Evolutionary conservation across 92 coral and sea anemone species (phyloP), one percentile per base, ranked within the genome.

Genomic region (Chrysogorgia sp.): DNA sequence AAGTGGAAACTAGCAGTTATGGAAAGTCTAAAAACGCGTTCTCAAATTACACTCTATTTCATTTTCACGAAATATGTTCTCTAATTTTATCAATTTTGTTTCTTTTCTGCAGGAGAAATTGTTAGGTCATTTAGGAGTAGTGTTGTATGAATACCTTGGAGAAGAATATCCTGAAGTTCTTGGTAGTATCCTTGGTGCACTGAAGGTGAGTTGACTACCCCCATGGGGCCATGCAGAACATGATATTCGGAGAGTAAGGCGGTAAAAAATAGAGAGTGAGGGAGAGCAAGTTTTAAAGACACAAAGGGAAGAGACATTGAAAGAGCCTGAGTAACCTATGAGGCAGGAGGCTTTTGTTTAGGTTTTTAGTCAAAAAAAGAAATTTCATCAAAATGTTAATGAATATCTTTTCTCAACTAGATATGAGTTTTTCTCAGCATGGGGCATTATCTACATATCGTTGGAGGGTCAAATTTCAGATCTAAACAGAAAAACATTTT

Each of bases 121-220:
- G 40, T 81, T 96, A 85, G 99, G 99, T 69, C 99, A 96, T 79
- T 87, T 96, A 82, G 99, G 99, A 49, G 99, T 96, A 28, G 99
- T 96, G 67, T 69, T 96, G 96, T 96, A 96, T 43, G 99, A 96
- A 80, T 96, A 96, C 83, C 90, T 96, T 41, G 99, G 99, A 60
- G 99, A 96, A 69, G 99, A 96, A 86, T 96, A 96, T 76, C 99
- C 99, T 13, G 99, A 96, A 72, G 99, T 96, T 15, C 84, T 96
- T 69, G 99, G 99, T 32, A 96, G 99, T 63, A 96, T 96, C 40
- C 88, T 96, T 22, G 99, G 99, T 22, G 99, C 99, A 20, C 84
- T 96, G 9, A 96, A 96, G 97, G 99, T 96, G 32, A 35, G 88
- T 26, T 37, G 12, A 0, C 0, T 33, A 7, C 10, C n/a, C 8